Evolutionary conservation across 2,888 invertebrate species (phyloP).

Genomic region (Anthoptus insignis): DNA sequence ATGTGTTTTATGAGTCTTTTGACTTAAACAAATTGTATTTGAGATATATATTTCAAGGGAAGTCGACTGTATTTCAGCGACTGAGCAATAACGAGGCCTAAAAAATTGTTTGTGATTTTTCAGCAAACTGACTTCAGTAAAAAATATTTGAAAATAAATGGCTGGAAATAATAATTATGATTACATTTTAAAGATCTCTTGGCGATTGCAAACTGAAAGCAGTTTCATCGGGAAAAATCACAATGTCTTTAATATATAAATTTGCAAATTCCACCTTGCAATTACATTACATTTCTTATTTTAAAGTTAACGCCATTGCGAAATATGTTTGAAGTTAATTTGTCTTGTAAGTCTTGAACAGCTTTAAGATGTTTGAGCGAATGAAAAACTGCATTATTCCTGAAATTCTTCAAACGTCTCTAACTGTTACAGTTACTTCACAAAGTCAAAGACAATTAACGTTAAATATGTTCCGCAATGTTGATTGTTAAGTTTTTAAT

Average conservation of each 20-base stretch:
- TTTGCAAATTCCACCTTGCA: conserved; percentile 64
- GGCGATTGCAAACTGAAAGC: background rate
- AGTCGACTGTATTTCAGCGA: background rate
- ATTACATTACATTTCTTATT: conserved; percentile 86
- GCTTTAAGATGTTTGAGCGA: background rate
- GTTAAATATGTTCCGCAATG: conserved; percentile 35
- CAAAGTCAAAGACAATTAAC: background rate
- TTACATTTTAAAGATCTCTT: too few species aligned
- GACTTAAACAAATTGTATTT: background rate
- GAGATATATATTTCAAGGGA: background rate
- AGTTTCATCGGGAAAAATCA: background rate
- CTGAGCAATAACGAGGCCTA: background rate
- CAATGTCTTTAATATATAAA: conserved; percentile 10
- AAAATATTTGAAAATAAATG: background rate
- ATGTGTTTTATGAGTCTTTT: background rate
- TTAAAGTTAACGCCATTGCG: conserved; percentile 56
- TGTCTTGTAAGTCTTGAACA: conserved; percentile 36
- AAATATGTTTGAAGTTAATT: conserved; percentile 52
- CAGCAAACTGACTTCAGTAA: background rate
- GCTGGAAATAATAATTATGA: too few species aligned
- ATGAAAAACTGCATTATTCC: background rate
- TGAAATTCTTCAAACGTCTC: background rate
- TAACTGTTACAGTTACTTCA: background rate
- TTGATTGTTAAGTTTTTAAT: conserved; percentile 80
- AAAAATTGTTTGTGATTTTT: background rate